Conservation (phyloP, 2,888 invertebrate genomes). For the Conchocele bisecta region DNA sequence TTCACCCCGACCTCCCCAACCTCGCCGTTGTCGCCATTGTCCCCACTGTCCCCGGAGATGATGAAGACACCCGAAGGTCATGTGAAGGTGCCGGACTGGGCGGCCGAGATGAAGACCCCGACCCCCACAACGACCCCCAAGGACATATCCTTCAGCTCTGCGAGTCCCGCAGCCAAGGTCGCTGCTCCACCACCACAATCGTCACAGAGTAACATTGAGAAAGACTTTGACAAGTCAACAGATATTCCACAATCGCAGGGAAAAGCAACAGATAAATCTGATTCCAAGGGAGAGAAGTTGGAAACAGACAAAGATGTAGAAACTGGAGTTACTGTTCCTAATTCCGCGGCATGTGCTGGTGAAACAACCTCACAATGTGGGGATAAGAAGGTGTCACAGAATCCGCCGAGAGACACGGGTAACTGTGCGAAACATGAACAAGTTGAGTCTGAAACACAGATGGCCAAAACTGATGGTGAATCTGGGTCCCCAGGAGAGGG, state of each 20-base stretch:
- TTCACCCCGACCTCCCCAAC: conserved; percentile 58
- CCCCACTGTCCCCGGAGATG: conserved; percentile 67
- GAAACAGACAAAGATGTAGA: not conserved
- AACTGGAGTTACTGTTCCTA: not conserved
- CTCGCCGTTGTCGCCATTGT: conserved; percentile 55
- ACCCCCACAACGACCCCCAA: conserved; percentile 31
- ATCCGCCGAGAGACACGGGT: no score
- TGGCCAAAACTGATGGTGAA: conserved; percentile 52
- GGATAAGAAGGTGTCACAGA: not conserved
- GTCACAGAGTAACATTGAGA: not conserved
- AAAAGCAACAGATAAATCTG: not conserved
- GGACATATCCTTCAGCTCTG: conserved; percentile 49
- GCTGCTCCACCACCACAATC: conserved; percentile 32
- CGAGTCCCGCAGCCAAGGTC: conserved; percentile 39
- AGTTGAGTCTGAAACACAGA: conserved; percentile 24
- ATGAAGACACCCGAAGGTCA: conserved; percentile 68
- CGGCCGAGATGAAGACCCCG: conserved; percentile 60
- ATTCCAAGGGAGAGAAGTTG: not conserved
- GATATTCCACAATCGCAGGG: not conserved
- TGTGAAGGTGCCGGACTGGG: conserved; percentile 69
- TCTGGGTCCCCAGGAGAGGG: no score
- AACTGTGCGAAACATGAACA: no score
- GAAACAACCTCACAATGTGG: not conserved
- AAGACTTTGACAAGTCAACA: not conserved
- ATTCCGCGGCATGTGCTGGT: not conserved